Percentiles rank a stretch among this genome's conserved stretches.
These are phyloP conservation scores for Heterodera schachtii DNA, from an alignment of 1,140 invertebrate genomes.

Conservation along the genomic window DNA sequence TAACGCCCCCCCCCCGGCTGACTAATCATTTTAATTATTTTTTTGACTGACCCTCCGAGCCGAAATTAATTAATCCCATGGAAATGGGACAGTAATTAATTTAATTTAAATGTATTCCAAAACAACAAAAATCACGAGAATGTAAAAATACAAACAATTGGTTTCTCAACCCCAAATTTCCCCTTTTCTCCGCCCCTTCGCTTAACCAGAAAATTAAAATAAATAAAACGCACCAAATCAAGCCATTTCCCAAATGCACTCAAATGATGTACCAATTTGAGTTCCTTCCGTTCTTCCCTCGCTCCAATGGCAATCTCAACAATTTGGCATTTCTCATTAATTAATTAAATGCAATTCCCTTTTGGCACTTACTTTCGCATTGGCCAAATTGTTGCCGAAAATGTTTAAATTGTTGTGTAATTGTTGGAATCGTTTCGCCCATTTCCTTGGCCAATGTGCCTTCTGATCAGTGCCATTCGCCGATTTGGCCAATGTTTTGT, in stretches of 20 bases:
- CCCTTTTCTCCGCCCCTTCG: too few species aligned
- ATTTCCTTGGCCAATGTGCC: not conserved
- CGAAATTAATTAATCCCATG: too few species aligned
- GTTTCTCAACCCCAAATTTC: too few species aligned
- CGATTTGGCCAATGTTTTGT: not conserved
- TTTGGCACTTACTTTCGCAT: not conserved
- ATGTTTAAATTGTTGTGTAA: not conserved
- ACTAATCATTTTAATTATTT: too few species aligned
- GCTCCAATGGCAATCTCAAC: not conserved
- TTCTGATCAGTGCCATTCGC: not conserved
- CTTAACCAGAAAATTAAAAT: not conserved
- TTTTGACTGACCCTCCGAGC: too few species aligned
- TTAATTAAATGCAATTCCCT: too few species aligned
- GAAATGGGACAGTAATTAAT: too few species aligned
- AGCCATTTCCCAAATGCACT: conserved; percentile 42
- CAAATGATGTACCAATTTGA: conserved; percentile 33
- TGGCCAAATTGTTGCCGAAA: conserved; percentile 3
- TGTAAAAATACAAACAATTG: too few species aligned
- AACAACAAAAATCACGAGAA: too few species aligned
- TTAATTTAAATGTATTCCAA: too few species aligned
- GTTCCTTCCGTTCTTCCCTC: conserved; percentile 10
- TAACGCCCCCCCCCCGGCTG: too few species aligned
- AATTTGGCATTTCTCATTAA: not conserved
- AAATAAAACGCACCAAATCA: conserved; percentile 21
- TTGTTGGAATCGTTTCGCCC: not conserved